Evolutionary conservation across 53 echinoderm and acorn worm genomes (phyloP).

Genomic region (Stichopus horrens): DNA sequence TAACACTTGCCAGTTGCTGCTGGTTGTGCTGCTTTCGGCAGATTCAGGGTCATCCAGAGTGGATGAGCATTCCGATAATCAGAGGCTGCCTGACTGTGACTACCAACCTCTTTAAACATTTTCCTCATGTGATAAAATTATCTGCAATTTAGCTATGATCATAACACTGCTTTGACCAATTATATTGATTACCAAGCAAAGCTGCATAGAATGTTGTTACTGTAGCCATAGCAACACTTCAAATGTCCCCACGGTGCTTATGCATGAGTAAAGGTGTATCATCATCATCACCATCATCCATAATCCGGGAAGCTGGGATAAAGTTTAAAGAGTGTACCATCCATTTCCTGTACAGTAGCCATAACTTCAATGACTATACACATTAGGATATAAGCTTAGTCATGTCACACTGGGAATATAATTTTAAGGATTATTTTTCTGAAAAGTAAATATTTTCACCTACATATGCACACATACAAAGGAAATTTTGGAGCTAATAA

Average conservation of each 20-base stretch:
- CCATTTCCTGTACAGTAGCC: too few species aligned
- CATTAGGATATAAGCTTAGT: too few species aligned
- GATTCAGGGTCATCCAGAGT: too few species aligned
- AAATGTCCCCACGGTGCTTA: background rate
- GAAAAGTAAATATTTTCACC: too few species aligned
- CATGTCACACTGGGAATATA: too few species aligned
- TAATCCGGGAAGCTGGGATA: background rate
- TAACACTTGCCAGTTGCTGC: background rate
- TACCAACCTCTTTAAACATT: constrained; percentile 20
- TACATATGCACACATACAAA: too few species aligned
- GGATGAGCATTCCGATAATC: too few species aligned
- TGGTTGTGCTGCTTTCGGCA: too few species aligned
- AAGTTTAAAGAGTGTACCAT: background rate
- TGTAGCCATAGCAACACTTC: constrained; percentile 17
- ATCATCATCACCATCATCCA: background rate
- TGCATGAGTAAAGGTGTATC: background rate
- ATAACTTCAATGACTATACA: too few species aligned
- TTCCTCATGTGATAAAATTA: constrained; percentile 1
- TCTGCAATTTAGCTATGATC: constrained; percentile 28
- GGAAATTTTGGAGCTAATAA: too few species aligned
- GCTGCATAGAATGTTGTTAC: constrained; percentile 8
- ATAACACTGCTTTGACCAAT: constrained; percentile 31
- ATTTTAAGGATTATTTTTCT: too few species aligned
- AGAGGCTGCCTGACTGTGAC: too few species aligned
- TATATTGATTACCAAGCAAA: constrained; percentile 7